Evolutionary conservation across 2,113 vertebrate species (phyloP), one percentile per base, ranked within the genome.

Genomic region (Pardalotus punctatus): DNA sequence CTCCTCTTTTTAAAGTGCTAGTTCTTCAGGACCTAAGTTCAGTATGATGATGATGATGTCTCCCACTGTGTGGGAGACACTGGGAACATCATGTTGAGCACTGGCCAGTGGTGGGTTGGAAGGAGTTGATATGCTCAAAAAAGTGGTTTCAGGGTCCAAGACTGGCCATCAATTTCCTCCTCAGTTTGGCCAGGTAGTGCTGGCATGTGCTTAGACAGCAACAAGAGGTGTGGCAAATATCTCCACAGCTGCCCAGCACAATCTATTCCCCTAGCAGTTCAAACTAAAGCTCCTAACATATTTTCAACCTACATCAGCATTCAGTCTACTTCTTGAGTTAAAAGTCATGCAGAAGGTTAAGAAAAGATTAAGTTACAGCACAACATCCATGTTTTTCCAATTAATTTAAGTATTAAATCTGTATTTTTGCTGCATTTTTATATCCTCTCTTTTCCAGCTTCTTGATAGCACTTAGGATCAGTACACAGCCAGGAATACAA

Each of bases 401-500:
- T 88, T 91, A 90, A 89, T 74, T 73, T 81, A 90, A 85, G 73
- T 71, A 94, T 23, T 35, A 88, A 84, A 89, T 45, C 45, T 86
- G 33, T 79, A 85, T 69, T 86, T 96, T 94, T 90, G 47, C 36
- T 88, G 25, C 29, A 56, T 81, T 94, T 93, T 86, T 77, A 74
- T 74, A 86, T 66, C 79, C 31, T 56, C 61, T 70, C 27, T 66
- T 83, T 93, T 77, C 43, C 77, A 81, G 43, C 11, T 71, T 82
- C 60, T 86, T 95, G 85, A 93, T 90, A 92, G 81, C 85, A 77
- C 35, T 91, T 82, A 42, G 53, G 47, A 85, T 90, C 81, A 86
- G 62, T 33, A 78, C 35, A 54, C 56, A 94, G 53, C 70, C 56
- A 93, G 74, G 81, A 96, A 81, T 60, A 79, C 62, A 80, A 96